phyloP scores from a whole-genome alignment of 2,888 invertebrate species.

The Zygothrica quintamaculata region DNA sequence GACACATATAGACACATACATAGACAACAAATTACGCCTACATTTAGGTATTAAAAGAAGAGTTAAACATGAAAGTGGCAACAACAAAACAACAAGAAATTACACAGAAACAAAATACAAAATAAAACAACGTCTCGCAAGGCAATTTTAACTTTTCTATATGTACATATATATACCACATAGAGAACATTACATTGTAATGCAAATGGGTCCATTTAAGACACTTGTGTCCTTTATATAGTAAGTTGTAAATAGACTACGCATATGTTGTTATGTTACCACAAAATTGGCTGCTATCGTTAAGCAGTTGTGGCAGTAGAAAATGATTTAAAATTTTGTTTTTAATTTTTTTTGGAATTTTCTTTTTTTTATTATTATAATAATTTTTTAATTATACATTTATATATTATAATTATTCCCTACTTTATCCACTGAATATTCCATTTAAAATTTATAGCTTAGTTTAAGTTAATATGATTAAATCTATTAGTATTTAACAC shows the following conservation, averaged over 20 bases:
- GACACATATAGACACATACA: too few species aligned
- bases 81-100: conserved; percentile 32
- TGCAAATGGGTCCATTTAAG: conserved; percentile 46
- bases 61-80: conserved; percentile 38
- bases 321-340: too few species aligned
- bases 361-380: too few species aligned
- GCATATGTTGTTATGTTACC: conserved; percentile 21
- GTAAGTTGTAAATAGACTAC: conserved; percentile 28
- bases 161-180: too few species aligned
- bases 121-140: conserved; percentile 44
- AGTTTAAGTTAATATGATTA: background rate
- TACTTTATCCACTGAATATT: too few species aligned
- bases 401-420: too few species aligned
- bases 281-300: conserved; percentile 4
- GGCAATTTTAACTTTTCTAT: conserved; percentile 75
- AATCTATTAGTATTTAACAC: too few species aligned
- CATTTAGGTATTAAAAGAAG: conserved; percentile 19
- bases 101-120: conserved; percentile 26
- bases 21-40: conserved; percentile 3
- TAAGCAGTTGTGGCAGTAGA: too few species aligned
- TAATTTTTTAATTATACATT: too few species aligned
- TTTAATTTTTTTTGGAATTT: too few species aligned
- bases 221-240: conserved; percentile 55
- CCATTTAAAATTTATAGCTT: conserved; percentile 7
- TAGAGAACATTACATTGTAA: conserved; percentile 67